Evolutionary conservation across 2,797 vertebrate species (phyloP).

Genomic region (Mus minutoides): DNA sequence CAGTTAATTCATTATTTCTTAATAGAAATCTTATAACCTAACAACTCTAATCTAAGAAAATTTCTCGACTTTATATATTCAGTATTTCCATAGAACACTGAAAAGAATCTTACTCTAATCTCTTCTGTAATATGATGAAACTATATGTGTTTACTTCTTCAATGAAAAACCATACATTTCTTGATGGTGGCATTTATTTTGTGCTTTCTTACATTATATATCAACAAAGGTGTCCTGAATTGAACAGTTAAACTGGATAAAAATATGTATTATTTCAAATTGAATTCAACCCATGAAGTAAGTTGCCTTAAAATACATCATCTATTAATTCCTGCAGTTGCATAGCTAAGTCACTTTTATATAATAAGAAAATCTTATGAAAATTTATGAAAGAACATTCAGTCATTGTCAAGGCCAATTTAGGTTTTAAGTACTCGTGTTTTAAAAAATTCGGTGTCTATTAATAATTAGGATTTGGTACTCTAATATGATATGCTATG

Average conservation of each 20-base stretch:
- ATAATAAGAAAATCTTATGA: background rate
- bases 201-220: background rate
- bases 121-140: background rate
- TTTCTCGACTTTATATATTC: background rate
- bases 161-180: background rate
- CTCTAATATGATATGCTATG: background rate
- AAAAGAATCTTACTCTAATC: background rate
- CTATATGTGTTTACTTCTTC: background rate
- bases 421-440: background rate
- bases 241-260: background rate
- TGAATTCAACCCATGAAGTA: background rate
- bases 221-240: background rate
- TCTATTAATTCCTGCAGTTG: background rate
- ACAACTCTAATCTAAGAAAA: background rate
- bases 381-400: background rate
- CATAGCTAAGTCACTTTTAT: background rate
- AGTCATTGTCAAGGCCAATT: background rate
- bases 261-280: constrained; percentile 9
- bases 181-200: background rate
- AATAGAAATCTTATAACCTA: background rate
- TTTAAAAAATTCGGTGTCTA: background rate
- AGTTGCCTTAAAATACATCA: constrained; percentile 1
- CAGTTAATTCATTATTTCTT: background rate
- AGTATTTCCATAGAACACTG: background rate
- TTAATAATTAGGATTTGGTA: background rate